Base-by-base conservation (phyloP, 2,113 vertebrate species). In the Peucedramus taeniatus region DNA sequence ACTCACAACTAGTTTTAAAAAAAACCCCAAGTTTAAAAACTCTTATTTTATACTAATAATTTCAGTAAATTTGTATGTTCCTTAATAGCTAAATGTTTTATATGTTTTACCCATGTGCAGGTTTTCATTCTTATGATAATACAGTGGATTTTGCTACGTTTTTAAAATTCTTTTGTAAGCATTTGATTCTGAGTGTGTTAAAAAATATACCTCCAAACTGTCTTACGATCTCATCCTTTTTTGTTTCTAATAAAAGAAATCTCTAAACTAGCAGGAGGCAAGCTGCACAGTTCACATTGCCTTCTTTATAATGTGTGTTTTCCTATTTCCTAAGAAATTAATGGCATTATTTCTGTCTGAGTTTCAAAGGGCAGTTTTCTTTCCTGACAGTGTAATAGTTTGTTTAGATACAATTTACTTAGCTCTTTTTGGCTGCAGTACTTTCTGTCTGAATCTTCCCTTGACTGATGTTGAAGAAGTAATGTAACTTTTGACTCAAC, bases 401-500 rank as follows among this genome's bases (percentile, higher is more conserved):
- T 69, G 21, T 75, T 93, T 71, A 65, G 30, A 27, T 93, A 39
- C 12, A 8, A 5, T 86, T 95, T 89, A 65, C 14, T 78, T 93
- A 79, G 60, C 37, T 16, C 59, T 85, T 86, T 68, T 20, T 82
- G 61, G 17, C 31, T 77, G 76, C 50, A 54, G 8, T 87, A 61
- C 66, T 87, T 92, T 89, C 26, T 92, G 14, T 59, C 35, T 74
- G n/a, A 45, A 56, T 92, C 35, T 74, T 96, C 37, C 10, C 30
- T 93, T 92, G 71, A 42, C 19, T 87, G 71, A 86, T 88, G 37
- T 53, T 80, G 81, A 83, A 64, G 75, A 88, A 90, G 76, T 76
- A 89, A 87, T 80, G 81, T 92, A 49, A 70, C n/a, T 93, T 96
- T 65, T 79, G 39, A 87, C 74, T 92, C 54, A 87, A 22, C 51